Percentiles rank a stretch among this genome's conserved stretches.
phyloP scores from a whole-genome alignment of 2,797 vertebrate species.

The Sebastes itinus region DNA sequence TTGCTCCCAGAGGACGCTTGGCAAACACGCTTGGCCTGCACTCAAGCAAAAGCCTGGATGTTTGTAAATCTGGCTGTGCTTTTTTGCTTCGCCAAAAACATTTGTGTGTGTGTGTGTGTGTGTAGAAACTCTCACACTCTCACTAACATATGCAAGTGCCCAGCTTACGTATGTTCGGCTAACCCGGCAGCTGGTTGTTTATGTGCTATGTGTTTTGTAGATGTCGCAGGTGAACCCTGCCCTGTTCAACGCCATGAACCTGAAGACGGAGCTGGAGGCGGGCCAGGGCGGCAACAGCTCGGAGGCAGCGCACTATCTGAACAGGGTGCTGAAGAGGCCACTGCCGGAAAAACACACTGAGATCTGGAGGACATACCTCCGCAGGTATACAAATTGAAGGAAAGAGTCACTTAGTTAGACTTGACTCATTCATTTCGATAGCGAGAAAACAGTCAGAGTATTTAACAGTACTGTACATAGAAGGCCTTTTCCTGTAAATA shows the following conservation, averaged over 20 bases:
- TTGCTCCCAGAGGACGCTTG: constrained; percentile 65
- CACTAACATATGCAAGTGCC: constrained; percentile 33
- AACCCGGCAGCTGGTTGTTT: constrained; percentile 30
- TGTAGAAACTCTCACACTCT: constrained; percentile 25
- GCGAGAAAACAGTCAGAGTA: constrained; percentile 27
- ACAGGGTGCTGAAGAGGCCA: constrained; percentile 90
- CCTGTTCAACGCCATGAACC: constrained; percentile 88
- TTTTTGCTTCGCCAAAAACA: constrained; percentile 64
- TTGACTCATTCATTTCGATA: constrained; percentile 15
- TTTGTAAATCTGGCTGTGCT: constrained; percentile 68
- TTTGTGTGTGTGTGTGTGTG: constrained; percentile 21
- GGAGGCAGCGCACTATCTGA: constrained; percentile 89
- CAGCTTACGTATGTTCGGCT: constrained; percentile 32
- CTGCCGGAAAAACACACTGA: constrained; percentile 88
- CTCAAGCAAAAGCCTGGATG: constrained; percentile 71
- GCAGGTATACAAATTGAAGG: constrained; percentile 82
- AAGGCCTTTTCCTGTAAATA: constrained; percentile 19
- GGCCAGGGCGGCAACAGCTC: constrained; percentile 76
- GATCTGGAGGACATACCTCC: constrained; percentile 96
- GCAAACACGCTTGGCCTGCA: constrained; percentile 70
- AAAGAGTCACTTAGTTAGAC: background rate
- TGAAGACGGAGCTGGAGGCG: constrained; percentile 90
- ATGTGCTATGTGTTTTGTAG: constrained; percentile 75
- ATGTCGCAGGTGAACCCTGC: constrained; percentile 91
- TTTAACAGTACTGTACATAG: background rate